Base-by-base conservation (phyloP, 2,797 vertebrate genomes). In the Phoxinus dragarum region DNA sequence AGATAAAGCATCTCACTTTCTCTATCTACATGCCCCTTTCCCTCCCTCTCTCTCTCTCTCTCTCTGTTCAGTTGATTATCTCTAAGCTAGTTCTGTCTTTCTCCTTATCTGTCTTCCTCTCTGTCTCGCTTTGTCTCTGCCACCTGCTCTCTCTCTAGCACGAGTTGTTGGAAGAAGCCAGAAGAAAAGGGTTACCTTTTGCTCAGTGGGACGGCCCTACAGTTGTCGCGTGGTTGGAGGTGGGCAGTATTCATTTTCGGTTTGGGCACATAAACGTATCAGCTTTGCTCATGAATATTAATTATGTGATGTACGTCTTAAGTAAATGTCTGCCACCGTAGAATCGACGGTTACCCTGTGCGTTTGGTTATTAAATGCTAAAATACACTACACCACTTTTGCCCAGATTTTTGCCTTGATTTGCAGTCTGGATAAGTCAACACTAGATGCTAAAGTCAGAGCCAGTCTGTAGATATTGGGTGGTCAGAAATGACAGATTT, bases 121-220 rank as follows among this genome's bases (percentile, higher is more conserved):
- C 52, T 49, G 31, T 82, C 74, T 86, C 17, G 66, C 14, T 61
- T 54, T 84, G 34, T 54, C 47, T 69, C 38, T 77, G 16, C 59
- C 31, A 56, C 40, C 52, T 38, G 31, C 40, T 80, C 34, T 66
- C 19, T 81, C 56, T 92, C 87, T 94, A 98, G 93, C 98, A 99
- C 86, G 98, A 99, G 96, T 95, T 99, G 83, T 91, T 99, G 92
- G 98, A 99, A 93, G 98, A 99, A 91, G 98, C 98, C 90, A 95
- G 98, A 90, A 97, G 98, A 77, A 99, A 98, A 93, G 98, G 82
- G 76, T 96, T 99, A 91, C 98, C 98, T 86, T 99, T 99, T 89
- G 98, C 98, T 9, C 98, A 99, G 80, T 99, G 98, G 98, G 98
- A 99, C 81, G 98, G 98, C 1, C 98, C 98, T 10, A 99, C 98